Base-by-base conservation (phyloP, 2,888 invertebrate species). In the Drosophila seclusa region DNA sequence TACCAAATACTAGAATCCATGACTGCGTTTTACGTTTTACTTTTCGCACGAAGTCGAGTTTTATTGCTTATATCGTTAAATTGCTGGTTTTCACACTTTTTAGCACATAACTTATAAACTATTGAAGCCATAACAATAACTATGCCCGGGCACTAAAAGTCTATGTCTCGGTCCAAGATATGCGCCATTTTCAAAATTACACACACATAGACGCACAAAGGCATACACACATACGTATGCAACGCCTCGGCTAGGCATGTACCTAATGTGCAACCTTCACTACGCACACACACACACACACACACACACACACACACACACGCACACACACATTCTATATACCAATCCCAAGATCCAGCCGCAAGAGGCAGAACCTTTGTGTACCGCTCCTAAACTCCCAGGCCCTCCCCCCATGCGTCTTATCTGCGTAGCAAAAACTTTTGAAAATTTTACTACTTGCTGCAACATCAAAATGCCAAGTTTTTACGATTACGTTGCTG, bases 391-490 rank as follows among this genome's bases (percentile, higher is more conserved):
- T 72, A 59, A 48, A 52, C 59, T 32, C 48, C 21, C 42, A 11
- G 7, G 11, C 0, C 24, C 31, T 24, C 7, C n/a, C 29, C 27
- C 29, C 32, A 27, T 21, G 10, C 54, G 73, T 72, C 82, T 82
- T 85, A 85, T 85, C 85, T 87, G 83, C 73, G 80, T 80, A 82
- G 85, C 83, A 87, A 81, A 85, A 86, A 86, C 77, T 86, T 86
- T 86, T 86, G 79, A 86, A 81, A 87, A 81, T 87, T 85, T 86
- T 86, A 86, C 87, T 86, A 77, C 85, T 85, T 79, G 85, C 71
- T 85, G 85, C 85, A 85, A 85, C 85, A 85, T 85, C 85, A 85
- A 87, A 85, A 85, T 85, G 87, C 85, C 85, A 86, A 86, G 87
- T 87, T 88, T 87, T 87, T 87, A 87, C 89, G 87, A 87, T 88